Conservation (phyloP, 2,888 invertebrate genomes). For the Lasioglossum morio region DNA sequence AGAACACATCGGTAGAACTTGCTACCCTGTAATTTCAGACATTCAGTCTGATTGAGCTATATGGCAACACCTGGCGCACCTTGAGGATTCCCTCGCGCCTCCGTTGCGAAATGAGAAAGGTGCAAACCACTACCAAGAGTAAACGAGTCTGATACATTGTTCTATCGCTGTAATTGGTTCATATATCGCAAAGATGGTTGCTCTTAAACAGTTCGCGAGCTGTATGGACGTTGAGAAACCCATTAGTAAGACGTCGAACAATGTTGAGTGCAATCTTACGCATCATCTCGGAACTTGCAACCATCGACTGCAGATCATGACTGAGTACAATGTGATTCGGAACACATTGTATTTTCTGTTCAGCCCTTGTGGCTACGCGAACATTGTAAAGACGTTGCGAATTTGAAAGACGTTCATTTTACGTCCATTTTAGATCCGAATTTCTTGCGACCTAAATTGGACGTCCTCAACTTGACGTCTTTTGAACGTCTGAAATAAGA, state of each 20-base stretch:
- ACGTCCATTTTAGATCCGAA: too few relatives aligned
- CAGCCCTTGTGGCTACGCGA: too few relatives aligned
- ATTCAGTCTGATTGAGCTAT: not conserved
- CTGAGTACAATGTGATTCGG: not conserved
- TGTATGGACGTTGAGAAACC: not conserved
- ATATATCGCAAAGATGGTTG: not conserved
- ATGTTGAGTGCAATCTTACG: not conserved
- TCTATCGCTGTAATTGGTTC: not conserved
- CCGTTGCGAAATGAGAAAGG: not conserved
- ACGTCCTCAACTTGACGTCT: too few relatives aligned
- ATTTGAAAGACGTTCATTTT: too few relatives aligned
- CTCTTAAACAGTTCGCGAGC: not conserved
- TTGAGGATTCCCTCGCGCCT: not conserved
- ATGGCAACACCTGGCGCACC: not conserved
- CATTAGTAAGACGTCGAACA: constrained; percentile 1
- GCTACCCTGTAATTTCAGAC: not conserved
- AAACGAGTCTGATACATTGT: not conserved
- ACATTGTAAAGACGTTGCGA: too few relatives aligned
- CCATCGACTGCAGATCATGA: not conserved
- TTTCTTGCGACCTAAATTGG: too few relatives aligned
- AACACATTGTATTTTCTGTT: not conserved
- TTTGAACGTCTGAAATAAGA: too few relatives aligned
- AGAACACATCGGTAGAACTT: not conserved
- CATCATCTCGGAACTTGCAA: not conserved
- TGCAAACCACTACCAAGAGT: not conserved